Conservation (phyloP, 2,888 invertebrate species). For the Tinea pellionella region DNA sequence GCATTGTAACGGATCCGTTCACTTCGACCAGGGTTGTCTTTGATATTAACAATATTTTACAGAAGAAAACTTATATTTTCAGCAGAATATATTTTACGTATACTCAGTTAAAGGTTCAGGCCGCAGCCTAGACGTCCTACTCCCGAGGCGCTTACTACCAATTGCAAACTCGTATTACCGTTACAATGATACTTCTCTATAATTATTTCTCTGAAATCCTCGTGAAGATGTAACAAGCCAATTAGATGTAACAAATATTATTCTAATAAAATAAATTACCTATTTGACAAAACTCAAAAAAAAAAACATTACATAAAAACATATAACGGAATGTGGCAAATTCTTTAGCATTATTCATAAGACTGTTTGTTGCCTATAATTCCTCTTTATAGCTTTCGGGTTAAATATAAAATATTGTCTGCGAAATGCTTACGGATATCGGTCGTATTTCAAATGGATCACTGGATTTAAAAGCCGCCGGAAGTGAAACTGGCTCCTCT, state of each 20-base stretch:
- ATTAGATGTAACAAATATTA: too few relatives aligned
- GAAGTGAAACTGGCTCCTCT: slow-evolving; percentile 37
- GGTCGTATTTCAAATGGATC: slow-evolving; percentile 12
- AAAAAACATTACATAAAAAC: too few relatives aligned
- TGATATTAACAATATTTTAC: not conserved
- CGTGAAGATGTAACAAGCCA: not conserved
- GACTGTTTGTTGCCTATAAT: not conserved
- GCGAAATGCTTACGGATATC: slow-evolving; percentile 9
- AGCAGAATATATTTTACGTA: too few relatives aligned
- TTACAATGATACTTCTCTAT: not conserved
- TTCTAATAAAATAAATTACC: too few relatives aligned
- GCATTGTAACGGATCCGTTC: slow-evolving; percentile 52
- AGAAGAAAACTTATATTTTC: not conserved
- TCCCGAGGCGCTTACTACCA: too few relatives aligned
- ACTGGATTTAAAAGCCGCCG: slow-evolving; percentile 22
- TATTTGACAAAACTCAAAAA: too few relatives aligned
- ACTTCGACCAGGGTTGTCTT: slow-evolving; percentile 22
- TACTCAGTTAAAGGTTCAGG: too few relatives aligned
- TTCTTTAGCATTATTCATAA: too few relatives aligned
- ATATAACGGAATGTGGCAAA: too few relatives aligned
- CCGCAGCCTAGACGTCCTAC: too few relatives aligned
- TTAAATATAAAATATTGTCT: not conserved
- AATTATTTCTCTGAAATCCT: not conserved
- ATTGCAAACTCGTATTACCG: not conserved
- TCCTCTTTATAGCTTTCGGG: not conserved